Conservation (phyloP, 1,140 invertebrate genomes). For the Drosophila parabipectinata region DNA sequence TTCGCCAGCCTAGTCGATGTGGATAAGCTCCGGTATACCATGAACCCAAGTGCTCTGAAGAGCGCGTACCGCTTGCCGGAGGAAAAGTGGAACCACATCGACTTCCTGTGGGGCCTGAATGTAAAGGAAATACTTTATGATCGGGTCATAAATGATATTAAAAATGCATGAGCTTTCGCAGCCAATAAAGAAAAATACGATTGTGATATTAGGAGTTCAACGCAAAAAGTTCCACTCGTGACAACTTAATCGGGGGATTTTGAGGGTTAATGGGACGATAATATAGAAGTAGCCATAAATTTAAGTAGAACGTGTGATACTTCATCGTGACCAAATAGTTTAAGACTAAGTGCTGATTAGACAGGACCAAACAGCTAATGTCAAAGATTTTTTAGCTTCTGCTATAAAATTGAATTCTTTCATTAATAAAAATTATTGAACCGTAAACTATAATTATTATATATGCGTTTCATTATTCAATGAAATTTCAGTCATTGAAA, state of each 20-base stretch:
- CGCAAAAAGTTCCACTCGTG: neutral
- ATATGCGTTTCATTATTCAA: neutral
- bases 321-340: slow-evolving; percentile 20
- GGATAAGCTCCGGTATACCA: slow-evolving; percentile 82
- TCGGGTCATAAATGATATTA: slow-evolving; percentile 55
- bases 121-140: slow-evolving; percentile 86
- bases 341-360: neutral
- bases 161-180: slow-evolving; percentile 46
- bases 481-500: no score
- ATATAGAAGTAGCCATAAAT: slow-evolving; percentile 34
- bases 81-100: slow-evolving; percentile 88
- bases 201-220: slow-evolving; percentile 29
- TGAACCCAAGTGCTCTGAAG: slow-evolving; percentile 41
- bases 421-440: neutral
- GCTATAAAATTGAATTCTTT: neutral
- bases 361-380: neutral
- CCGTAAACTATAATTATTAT: neutral
- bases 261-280: slow-evolving; percentile 13
- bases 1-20: slow-evolving; percentile 87
- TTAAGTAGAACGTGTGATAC: slow-evolving; percentile 4
- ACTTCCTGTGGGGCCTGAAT: slow-evolving; percentile 88
- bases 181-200: slow-evolving; percentile 33
- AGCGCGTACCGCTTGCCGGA: slow-evolving; percentile 85
- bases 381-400: neutral
- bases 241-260: slow-evolving; percentile 12